Evolutionary conservation across 2,113 vertebrate genomes (phyloP).

Genomic region (Gymnorhina tibicen): DNA sequence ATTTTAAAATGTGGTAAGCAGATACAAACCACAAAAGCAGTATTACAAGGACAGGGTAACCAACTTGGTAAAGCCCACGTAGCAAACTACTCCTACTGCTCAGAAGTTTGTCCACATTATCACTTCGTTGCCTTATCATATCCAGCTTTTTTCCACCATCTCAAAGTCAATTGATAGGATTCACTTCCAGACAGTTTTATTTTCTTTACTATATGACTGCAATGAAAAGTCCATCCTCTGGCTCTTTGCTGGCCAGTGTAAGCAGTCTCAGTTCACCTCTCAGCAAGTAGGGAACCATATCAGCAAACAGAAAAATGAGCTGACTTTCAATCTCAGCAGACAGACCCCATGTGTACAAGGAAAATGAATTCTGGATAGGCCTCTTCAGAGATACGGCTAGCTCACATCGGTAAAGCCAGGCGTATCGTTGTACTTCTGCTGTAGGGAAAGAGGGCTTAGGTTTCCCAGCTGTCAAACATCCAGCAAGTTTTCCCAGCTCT

Average conservation of each 20-base stretch:
- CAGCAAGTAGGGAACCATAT: neutral
- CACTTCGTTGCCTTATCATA: neutral
- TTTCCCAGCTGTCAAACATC: neutral
- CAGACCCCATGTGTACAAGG: neutral
- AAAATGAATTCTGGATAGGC: neutral
- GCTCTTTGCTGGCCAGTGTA: neutral
- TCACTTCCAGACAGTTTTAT: neutral
- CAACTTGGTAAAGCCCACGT: neutral
- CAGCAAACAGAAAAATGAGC: neutral
- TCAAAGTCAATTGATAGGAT: neutral
- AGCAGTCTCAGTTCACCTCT: neutral
- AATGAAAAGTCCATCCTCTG: neutral
- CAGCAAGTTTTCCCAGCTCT: neutral
- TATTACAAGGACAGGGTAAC: neutral
- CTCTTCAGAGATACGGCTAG: neutral
- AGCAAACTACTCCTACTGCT: neutral
- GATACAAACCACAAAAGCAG: neutral
- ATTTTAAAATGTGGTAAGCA: neutral
- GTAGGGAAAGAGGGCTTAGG: neutral
- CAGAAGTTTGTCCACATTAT: neutral
- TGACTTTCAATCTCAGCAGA: neutral
- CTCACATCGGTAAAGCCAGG: neutral
- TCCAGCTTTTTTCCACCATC: neutral
- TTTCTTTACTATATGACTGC: neutral
- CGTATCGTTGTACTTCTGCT: neutral